phyloP scores from a whole-genome alignment of 92 coral and sea anemone species.

The Palythoa grandis region DNA sequence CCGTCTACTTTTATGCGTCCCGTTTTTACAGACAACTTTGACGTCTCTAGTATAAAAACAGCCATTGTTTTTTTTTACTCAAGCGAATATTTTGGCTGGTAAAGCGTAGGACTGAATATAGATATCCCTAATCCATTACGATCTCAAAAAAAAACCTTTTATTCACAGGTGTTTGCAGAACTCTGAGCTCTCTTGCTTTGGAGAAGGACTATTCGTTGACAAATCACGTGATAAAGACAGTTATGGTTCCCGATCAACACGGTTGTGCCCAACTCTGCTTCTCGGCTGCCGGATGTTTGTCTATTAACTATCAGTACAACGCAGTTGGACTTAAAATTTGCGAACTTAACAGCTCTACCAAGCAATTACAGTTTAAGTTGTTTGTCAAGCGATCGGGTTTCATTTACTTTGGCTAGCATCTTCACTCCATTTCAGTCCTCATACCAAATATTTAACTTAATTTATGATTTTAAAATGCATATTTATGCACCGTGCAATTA shows the following conservation, averaged over 20 bases:
- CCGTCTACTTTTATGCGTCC: too few species aligned
- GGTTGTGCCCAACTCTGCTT: conserved; percentile 18
- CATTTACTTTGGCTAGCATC: conserved; percentile 2
- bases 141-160: not conserved
- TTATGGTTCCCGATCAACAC: not conserved
- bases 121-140: too few species aligned
- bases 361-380: not conserved
- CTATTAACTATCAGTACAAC: conserved; percentile 9
- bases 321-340: not conserved
- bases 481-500: too few species aligned
- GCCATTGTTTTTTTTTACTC: too few species aligned
- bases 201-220: conserved; percentile 10
- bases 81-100: too few species aligned
- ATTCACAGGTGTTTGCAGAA: not conserved
- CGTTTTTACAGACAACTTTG: too few species aligned
- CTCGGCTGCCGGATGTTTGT: conserved; percentile 10
- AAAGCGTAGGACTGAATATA: too few species aligned
- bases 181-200: not conserved
- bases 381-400: conserved; percentile 5
- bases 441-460: too few species aligned
- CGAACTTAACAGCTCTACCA: conserved; percentile 27
- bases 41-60: too few species aligned
- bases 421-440: not conserved
- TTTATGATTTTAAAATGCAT: too few species aligned
- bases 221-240: conserved; percentile 10